Conservation (phyloP, 2,113 vertebrate species). For the Dolichotis patagonum region DNA sequence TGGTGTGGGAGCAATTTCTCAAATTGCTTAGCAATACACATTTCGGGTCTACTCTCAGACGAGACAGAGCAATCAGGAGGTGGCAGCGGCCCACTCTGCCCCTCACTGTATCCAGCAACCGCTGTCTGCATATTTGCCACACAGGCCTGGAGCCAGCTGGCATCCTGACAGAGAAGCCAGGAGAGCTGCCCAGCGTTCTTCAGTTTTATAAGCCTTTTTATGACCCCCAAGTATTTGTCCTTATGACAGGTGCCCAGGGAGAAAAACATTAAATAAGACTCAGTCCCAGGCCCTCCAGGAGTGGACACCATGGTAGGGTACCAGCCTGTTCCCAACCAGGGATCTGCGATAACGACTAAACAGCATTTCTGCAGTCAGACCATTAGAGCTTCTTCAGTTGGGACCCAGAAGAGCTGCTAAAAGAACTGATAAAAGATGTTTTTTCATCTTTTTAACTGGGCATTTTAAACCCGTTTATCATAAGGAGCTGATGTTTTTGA, state of each 20-base stretch:
- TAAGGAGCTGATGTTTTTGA: not conserved
- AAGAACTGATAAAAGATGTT: not conserved
- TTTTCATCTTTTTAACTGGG: not conserved
- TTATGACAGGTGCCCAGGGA: not conserved
- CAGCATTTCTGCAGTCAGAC: not conserved
- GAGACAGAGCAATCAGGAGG: not conserved
- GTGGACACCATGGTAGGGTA: not conserved
- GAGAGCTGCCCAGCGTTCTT: not conserved
- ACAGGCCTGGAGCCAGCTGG: accelerated
- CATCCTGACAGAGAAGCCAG: not conserved
- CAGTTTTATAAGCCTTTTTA: not conserved
- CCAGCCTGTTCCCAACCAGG: not conserved
- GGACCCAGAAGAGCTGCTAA: not conserved
- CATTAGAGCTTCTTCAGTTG: not conserved
- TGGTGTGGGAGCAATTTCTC: not conserved
- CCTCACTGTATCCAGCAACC: not conserved
- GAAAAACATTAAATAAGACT: not conserved
- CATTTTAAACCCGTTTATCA: not conserved
- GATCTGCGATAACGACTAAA: not conserved
- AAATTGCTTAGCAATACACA: not conserved
- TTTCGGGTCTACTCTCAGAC: not conserved
- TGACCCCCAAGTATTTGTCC: not conserved
- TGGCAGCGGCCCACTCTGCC: accelerated
- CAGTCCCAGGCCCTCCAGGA: not conserved
- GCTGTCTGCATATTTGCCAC: too few relatives aligned